Conservation (phyloP, 2,888 invertebrate genomes). For the Brachyptera risi region DNA sequence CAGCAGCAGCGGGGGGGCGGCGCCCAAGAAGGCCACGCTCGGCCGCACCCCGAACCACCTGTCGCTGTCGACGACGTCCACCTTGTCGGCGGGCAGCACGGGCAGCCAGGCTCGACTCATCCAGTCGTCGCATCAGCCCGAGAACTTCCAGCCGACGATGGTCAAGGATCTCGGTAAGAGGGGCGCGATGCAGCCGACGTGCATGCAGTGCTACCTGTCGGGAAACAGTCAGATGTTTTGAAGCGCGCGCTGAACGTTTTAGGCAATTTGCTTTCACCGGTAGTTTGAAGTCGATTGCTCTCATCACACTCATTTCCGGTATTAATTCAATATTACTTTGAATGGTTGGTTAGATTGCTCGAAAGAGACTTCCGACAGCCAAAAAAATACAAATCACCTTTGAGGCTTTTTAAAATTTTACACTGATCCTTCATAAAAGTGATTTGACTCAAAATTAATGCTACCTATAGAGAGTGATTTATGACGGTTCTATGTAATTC, state of each 20-base stretch:
- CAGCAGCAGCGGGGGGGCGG: conserved; percentile 37
- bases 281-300: too few species aligned
- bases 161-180: conserved; percentile 85
- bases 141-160: conserved; percentile 84
- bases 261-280: too few species aligned
- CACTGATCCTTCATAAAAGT: too few species aligned
- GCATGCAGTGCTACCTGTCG: conserved; percentile 69
- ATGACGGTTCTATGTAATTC: too few species aligned
- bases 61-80: conserved; percentile 89
- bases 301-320: not conserved
- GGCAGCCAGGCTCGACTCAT: conserved; percentile 90
- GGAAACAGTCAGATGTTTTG: conserved; percentile 46
- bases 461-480: too few species aligned
- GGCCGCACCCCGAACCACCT: conserved; percentile 92
- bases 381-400: too few species aligned
- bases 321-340: not conserved
- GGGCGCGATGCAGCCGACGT: conserved; percentile 52
- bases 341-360: too few species aligned
- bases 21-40: conserved; percentile 54
- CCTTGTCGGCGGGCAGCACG: conserved; percentile 88
- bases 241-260: too few species aligned
- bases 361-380: too few species aligned
- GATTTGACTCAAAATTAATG: too few species aligned
- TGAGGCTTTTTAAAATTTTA: too few species aligned
- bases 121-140: conserved; percentile 90